Evolutionary conservation across 2,888 invertebrate genomes (phyloP).

Genomic region (Andricus curvator): DNA sequence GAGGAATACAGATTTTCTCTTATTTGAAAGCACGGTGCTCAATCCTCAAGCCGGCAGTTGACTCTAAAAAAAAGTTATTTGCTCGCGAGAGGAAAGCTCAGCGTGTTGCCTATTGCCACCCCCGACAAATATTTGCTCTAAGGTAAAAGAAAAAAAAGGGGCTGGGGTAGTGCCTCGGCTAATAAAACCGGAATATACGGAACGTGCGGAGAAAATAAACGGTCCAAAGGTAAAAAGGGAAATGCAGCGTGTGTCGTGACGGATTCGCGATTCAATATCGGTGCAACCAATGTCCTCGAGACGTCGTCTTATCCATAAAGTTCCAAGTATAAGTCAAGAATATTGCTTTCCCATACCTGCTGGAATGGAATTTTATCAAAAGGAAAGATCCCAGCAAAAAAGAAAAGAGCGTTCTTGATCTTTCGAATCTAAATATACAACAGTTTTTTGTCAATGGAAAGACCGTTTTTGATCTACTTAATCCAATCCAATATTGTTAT

Average conservation of each 20-base stretch:
- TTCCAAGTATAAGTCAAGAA: conserved; percentile 51
- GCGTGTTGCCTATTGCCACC: conserved; percentile 41
- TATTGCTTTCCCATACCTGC: conserved; percentile 47
- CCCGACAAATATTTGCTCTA: conserved; percentile 63
- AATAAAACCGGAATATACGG: conserved; percentile 63
- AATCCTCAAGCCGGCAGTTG: conserved; percentile 46
- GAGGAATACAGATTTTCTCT: background rate
- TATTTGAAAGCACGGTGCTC: conserved; percentile 42
- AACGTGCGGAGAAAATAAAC: conserved; percentile 62
- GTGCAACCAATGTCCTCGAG: conserved; percentile 52
- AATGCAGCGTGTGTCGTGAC: conserved; percentile 53
- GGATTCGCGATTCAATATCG: conserved; percentile 49
- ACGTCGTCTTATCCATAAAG: conserved; percentile 49
- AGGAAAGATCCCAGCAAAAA: background rate
- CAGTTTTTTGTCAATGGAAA: too few relatives aligned
- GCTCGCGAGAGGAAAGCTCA: conserved; percentile 42
- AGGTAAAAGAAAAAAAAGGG: conserved; percentile 59
- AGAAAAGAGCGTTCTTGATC: background rate
- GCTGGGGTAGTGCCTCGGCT: conserved; percentile 56
- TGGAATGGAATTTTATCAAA: conserved; percentile 10
- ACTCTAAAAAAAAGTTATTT: conserved; percentile 56
- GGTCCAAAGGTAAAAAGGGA: conserved; percentile 51
- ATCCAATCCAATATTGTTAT: too few relatives aligned
- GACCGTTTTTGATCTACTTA: too few relatives aligned
- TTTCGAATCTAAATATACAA: background rate